Evolutionary conservation across 1,140 invertebrate species (phyloP), one percentile per base, ranked within the genome.

Genomic region (Zaprionus vittiger): DNA sequence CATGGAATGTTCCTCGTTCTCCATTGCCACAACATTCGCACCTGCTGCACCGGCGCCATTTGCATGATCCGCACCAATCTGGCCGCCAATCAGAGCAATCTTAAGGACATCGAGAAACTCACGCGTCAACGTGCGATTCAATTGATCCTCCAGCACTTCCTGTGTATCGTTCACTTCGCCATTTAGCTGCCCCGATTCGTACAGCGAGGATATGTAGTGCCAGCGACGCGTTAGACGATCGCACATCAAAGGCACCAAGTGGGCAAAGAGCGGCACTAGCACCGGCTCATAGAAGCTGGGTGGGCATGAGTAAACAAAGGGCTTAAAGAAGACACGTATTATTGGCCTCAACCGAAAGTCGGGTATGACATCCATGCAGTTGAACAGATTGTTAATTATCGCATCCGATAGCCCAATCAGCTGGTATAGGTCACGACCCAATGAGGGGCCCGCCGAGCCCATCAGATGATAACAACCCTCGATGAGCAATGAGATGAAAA

Each of bases 71-170:
- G 80, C 75, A 0, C 91, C 83, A 11, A 92, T 92, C 34, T 91
- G 87, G 2, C 94, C 94, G 11, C 94, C 94, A 22, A 94, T 94
- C 34, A 94, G 73, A 0, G 94, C 94, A 1, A 96, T 95, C 93
- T 96, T 97, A 0, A 98, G 91, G 1, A 98, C 95, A 75, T 98
- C 97, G 6, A 98, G 92, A 89, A 98, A 97, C 93, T 98, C 97
- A 72, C 97, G 94, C 0, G 97, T 97, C n/a, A 98, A 92, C 66
- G 97, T 96, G 54, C 97, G 94, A 65, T 97, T 97, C 4, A 98
- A 93, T 93, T 98, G 97, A 87, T 98, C 97, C 83, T 98, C 97
- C 0, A 98, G 93, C 2, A 98, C 95, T 93, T 98, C 97, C 92
- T 97, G 96, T 14, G 96, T 95, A 84, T 98, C 97, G 82, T 96